Conservation (phyloP, 1,140 invertebrate genomes). For the Wasmannia auropunctata region DNA sequence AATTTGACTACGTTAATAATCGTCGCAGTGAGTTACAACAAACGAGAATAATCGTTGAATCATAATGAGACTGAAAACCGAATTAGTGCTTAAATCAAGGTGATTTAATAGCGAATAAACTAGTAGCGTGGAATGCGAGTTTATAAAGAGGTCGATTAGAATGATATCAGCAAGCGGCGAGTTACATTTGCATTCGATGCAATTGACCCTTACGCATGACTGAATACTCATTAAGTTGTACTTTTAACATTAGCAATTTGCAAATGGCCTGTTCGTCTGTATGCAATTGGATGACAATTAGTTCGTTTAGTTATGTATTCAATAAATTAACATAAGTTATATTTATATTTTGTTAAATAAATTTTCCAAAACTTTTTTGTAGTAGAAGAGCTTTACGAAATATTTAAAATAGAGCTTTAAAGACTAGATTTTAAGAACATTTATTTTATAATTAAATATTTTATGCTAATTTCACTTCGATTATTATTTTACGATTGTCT, state of each 20-base stretch:
- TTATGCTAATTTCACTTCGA: not conserved
- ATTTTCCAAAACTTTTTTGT: not conserved
- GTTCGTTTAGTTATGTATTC: not conserved
- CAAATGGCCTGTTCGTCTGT: slow-evolving; percentile 22
- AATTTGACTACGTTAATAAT: not conserved
- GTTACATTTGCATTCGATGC: slow-evolving; percentile 52
- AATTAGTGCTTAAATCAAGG: slow-evolving; percentile 29
- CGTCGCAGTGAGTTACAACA: not conserved
- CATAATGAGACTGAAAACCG: slow-evolving; percentile 27
- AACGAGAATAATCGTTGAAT: slow-evolving; percentile 10
- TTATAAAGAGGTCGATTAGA: slow-evolving; percentile 57
- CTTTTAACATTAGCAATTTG: slow-evolving; percentile 51
- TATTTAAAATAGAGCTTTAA: not conserved
- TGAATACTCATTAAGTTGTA: slow-evolving; percentile 33
- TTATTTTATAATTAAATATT: not conserved
- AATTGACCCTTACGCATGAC: slow-evolving; percentile 47
- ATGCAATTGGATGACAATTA: slow-evolving; percentile 1
- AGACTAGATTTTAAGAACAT: not conserved
- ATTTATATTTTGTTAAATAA: not conserved
- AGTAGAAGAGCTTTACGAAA: not conserved
- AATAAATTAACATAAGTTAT: slow-evolving; percentile 1
- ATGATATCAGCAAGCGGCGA: slow-evolving; percentile 42
- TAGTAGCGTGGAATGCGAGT: slow-evolving; percentile 22
- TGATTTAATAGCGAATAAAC: slow-evolving; percentile 42
- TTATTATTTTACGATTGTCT: not conserved